Evolutionary conservation across 2,888 invertebrate species (phyloP), one percentile per base, ranked within the genome.

Genomic region (Crocallis elinguaria): DNA sequence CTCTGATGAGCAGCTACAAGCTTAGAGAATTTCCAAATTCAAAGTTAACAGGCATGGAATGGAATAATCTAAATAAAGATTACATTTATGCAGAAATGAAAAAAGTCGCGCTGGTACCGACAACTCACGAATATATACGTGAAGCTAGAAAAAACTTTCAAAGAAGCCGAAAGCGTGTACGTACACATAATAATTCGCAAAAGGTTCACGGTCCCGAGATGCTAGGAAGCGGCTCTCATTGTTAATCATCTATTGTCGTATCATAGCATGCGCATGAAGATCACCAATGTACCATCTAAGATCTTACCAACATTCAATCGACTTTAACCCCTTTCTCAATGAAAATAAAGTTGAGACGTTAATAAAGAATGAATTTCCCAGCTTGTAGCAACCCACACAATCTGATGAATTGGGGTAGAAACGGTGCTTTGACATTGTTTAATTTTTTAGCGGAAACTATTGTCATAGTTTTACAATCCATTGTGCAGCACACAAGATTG

Each of bases 221-320:
- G 70, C 67, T 71, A 76, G 77, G 76, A 82, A 79, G 77, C 64
- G 69, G 42, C 68, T 79, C 71, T 77, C 77, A 86, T 85, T 87
- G 84, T 86, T 74, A 69, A 71, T 69, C 69, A 43, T 66, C 84
- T 77, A 86, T 86, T 87, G 84, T 85, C 64, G 72, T 71, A 71
- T 69, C 70, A 65, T 67, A 30, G 67, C 69, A 70, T 69, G 72
- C 65, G 69, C 72, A 80, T 81, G 79, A 82, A 85, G 86, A 86
- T 83, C 86, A 77, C 71, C 75, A 58, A 72, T 71, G 73, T 32
- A 43, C 30, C 14, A 39, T 19, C 30, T 36, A 17, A 32, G 19
- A 36, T 27, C 12, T 23, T 36, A 29, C 14, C 9, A 35, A 12
- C 14, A 4, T 29, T 17, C 33, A 33, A 27, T 14, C 16, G 30